Conservation (phyloP, 2,797 vertebrate species). For the Melanotaenia pygmaea region DNA sequence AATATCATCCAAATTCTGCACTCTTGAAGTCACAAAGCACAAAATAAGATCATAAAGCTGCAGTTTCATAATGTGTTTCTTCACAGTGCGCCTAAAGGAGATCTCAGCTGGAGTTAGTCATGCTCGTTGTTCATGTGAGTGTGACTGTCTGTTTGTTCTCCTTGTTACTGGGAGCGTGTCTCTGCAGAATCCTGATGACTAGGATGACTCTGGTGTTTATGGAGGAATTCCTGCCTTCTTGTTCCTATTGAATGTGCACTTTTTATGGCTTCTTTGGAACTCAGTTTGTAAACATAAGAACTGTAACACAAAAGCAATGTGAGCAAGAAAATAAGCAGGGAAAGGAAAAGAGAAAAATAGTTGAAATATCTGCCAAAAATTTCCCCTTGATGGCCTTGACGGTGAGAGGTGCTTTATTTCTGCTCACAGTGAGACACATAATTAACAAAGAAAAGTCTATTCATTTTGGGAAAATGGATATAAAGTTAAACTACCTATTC, state of each 20-base stretch:
- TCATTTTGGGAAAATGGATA: neutral
- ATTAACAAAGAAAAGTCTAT: neutral
- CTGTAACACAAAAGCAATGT: slow-evolving; percentile 54
- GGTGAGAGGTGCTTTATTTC: slow-evolving; percentile 4
- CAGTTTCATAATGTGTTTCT: neutral
- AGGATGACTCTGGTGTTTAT: slow-evolving; percentile 64
- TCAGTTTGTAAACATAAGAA: slow-evolving; percentile 77
- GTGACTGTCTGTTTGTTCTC: slow-evolving; percentile 57
- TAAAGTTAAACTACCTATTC: neutral
- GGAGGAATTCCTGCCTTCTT: slow-evolving; percentile 77
- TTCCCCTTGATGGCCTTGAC: slow-evolving; percentile 14
- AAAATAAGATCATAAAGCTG: neutral
- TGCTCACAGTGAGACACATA: slow-evolving; percentile 7
- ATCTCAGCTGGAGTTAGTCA: slow-evolving; percentile 13
- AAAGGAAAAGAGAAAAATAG: slow-evolving; percentile 48
- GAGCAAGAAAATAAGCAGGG: slow-evolving; percentile 36
- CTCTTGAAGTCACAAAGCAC: neutral
- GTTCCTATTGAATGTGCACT: slow-evolving; percentile 57
- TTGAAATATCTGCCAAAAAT: slow-evolving; percentile 49
- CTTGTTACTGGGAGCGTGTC: slow-evolving; percentile 64
- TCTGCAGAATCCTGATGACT: slow-evolving; percentile 53
- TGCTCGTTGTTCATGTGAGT: slow-evolving; percentile 14
- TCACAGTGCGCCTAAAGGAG: neutral
- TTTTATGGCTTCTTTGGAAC: slow-evolving; percentile 74
- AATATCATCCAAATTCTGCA: neutral